These are phyloP conservation scores for Apotomis betuletana DNA, from an alignment of 2,888 invertebrate genomes.

Conservation along the genomic window DNA sequence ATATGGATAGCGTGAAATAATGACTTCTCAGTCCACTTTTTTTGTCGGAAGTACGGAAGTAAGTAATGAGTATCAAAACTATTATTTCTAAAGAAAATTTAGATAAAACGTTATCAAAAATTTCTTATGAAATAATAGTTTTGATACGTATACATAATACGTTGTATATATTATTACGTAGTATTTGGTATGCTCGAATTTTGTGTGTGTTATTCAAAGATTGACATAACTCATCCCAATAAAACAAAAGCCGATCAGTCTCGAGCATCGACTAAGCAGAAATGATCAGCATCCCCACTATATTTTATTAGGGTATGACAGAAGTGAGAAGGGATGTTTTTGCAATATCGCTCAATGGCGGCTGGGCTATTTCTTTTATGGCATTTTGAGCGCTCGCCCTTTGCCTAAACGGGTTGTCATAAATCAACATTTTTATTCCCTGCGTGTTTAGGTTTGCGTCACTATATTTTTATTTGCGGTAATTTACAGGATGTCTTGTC, in stretches of 20 bases:
- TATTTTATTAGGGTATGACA: constrained; percentile 60
- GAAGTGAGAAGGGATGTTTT: constrained; percentile 56
- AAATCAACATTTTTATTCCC: constrained; percentile 45
- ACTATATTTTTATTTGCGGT: constrained; percentile 42
- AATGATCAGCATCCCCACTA: constrained; percentile 40
- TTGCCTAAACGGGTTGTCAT: constrained; percentile 55
- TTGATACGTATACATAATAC: too few species aligned
- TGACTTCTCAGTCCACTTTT: too few species aligned
- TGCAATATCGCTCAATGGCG: constrained; percentile 54
- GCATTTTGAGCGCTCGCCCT: constrained; percentile 56
- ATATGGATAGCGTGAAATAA: too few species aligned
- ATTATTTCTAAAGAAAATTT: too few species aligned
- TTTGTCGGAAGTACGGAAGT: too few species aligned
- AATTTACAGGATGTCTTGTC: constrained; percentile 37
- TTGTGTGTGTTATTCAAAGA: neutral
- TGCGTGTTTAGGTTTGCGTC: constrained; percentile 39
- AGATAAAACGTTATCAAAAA: too few species aligned
- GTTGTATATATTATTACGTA: too few species aligned
- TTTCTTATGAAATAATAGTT: too few species aligned
- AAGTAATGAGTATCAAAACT: too few species aligned
- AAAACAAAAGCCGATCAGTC: constrained; percentile 33
- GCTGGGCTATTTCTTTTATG: constrained; percentile 53
- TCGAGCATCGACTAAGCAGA: constrained; percentile 30
- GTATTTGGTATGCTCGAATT: too few species aligned
- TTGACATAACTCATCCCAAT: constrained; percentile 5